phyloP scores from a whole-genome alignment of 2,888 invertebrate species.

The Lochmaea capreae region DNA sequence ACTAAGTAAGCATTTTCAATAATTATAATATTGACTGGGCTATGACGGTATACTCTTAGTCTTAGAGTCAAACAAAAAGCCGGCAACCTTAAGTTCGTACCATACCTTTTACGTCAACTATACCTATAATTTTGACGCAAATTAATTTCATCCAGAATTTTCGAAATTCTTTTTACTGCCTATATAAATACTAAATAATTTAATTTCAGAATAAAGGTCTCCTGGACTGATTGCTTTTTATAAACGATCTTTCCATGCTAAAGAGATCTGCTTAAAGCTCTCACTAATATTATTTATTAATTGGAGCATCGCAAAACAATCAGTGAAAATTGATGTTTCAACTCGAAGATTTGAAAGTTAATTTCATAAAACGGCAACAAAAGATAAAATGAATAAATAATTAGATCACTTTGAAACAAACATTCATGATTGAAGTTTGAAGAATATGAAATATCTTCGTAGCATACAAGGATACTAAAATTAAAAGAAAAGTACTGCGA shows the following conservation, averaged over 20 bases:
- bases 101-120: too few relatives aligned
- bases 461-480: not conserved
- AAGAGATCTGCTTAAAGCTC: not conserved
- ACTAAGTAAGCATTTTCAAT: too few relatives aligned
- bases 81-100: too few relatives aligned
- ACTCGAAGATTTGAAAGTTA: slow-evolving; percentile 4
- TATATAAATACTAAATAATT: not conserved
- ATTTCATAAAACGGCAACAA: slow-evolving; percentile 2
- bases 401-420: slow-evolving; percentile 50
- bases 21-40: too few relatives aligned
- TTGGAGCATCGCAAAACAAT: not conserved
- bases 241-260: not conserved
- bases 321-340: not conserved
- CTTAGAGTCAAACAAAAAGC: too few relatives aligned
- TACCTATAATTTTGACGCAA: not conserved
- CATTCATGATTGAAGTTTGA: slow-evolving; percentile 53
- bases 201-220: not conserved
- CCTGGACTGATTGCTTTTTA: not conserved
- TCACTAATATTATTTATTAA: slow-evolving; percentile 1
- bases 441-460: slow-evolving; percentile 42
- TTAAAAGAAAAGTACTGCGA: too few relatives aligned
- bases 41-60: too few relatives aligned
- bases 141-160: not conserved
- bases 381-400: slow-evolving; percentile 42
- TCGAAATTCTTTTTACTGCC: not conserved